Percentiles rank a stretch among this genome's conserved stretches.
Evolutionary conservation across 2,113 vertebrate species (phyloP).

Genomic region (Sclerurus mexicanus): DNA sequence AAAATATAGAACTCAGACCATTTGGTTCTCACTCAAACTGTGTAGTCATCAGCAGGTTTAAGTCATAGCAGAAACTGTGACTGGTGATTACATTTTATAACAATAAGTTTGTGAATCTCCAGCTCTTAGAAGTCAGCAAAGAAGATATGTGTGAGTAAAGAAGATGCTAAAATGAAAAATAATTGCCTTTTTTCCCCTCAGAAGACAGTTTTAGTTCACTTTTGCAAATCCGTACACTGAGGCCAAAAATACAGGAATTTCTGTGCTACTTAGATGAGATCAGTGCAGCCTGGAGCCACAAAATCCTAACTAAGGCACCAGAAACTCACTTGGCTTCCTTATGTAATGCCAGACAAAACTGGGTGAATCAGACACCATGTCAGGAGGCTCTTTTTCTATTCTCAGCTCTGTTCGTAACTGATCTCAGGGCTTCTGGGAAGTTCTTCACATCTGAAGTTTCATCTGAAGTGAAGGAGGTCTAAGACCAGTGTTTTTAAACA

Average conservation of each 20-base stretch:
- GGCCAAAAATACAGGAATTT: background rate
- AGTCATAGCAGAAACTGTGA: background rate
- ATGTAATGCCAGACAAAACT: background rate
- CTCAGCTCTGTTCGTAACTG: background rate
- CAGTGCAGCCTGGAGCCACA: background rate
- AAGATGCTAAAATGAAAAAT: background rate
- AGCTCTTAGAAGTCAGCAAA: background rate
- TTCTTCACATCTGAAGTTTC: background rate
- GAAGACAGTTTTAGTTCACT: background rate
- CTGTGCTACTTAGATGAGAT: background rate
- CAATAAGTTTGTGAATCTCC: background rate
- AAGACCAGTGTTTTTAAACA: background rate
- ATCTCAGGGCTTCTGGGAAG: background rate
- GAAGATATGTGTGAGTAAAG: background rate
- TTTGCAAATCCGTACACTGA: background rate
- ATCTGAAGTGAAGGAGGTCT: background rate
- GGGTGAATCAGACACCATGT: background rate
- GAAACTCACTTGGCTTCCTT: background rate
- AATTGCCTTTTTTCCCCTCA: too few relatives aligned
- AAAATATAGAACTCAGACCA: background rate
- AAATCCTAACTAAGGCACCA: background rate
- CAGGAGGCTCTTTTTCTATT: background rate
- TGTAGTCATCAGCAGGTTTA: background rate
- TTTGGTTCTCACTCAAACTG: background rate
- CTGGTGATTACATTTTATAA: background rate